Percentiles rank a stretch among this genome's conserved stretches.
These are phyloP conservation scores for Crenuchus spilurus DNA, from an alignment of 2,797 vertebrate species.

Conservation along the genomic window DNA sequence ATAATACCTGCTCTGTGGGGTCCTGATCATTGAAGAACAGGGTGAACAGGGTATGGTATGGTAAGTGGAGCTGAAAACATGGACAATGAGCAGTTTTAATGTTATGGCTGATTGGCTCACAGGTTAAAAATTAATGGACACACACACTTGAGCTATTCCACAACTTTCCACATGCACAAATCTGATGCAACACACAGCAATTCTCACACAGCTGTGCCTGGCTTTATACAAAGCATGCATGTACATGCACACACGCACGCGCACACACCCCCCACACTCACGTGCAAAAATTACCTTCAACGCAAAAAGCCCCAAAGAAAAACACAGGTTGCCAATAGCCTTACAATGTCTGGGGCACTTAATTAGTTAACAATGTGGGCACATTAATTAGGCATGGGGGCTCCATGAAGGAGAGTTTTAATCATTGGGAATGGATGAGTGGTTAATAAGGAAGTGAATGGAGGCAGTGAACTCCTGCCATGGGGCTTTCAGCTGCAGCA, in stretches of 20 bases:
- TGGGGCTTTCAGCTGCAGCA: slow-evolving; percentile 35
- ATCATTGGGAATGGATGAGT: slow-evolving; percentile 26
- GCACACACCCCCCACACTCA: background rate
- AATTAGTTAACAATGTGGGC: slow-evolving; percentile 42
- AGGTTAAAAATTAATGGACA: no score
- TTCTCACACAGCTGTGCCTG: background rate
- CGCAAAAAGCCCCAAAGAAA: background rate
- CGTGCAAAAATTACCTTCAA: background rate
- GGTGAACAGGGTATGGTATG: no score
- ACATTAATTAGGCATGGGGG: slow-evolving; percentile 42
- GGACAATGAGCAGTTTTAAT: no score
- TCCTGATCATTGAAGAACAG: no score
- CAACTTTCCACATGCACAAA: background rate
- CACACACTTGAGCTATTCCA: no score
- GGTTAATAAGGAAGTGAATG: slow-evolving; percentile 33
- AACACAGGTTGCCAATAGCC: slow-evolving; percentile 24
- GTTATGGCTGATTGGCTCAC: no score
- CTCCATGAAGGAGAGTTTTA: slow-evolving; percentile 27
- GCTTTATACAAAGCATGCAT: no score
- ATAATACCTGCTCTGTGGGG: no score
- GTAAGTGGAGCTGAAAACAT: no score
- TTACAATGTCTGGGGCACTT: slow-evolving; percentile 36
- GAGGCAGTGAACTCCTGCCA: slow-evolving; percentile 4
- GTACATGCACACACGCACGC: background rate
- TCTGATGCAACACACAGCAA: background rate